phyloP scores from a whole-genome alignment of 2,113 vertebrate genomes.

The Tauraco erythrolophus region DNA sequence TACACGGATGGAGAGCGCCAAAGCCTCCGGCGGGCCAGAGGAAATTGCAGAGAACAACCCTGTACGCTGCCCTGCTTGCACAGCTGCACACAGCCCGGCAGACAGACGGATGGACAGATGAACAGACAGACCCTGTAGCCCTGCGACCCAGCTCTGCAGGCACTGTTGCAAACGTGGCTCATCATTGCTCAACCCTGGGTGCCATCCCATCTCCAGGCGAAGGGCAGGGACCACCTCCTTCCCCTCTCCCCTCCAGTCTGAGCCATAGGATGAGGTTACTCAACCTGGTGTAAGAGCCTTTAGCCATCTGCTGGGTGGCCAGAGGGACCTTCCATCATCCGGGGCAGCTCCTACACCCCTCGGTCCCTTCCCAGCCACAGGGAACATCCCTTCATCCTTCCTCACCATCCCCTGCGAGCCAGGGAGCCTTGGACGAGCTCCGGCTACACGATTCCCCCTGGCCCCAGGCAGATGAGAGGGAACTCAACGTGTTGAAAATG shows the following conservation, averaged over 20 bases:
- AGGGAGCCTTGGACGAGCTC: background rate
- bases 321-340: background rate
- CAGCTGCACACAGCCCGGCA: accelerated
- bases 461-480: background rate
- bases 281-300: accelerated
- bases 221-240: background rate
- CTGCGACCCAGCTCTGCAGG: background rate
- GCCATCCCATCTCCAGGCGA: background rate
- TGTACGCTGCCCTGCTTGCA: no score
- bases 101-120: accelerated
- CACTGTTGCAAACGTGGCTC: background rate
- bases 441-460: background rate
- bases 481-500: background rate
- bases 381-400: background rate
- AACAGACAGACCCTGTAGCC: background rate
- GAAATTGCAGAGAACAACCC: background rate
- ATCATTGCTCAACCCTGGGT: background rate
- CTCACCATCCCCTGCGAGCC: background rate
- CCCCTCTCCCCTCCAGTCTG: background rate
- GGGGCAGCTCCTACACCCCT: background rate
- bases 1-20: background rate
- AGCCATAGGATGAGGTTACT: background rate
- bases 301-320: background rate
- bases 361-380: background rate
- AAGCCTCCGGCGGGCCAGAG: background rate